Evolutionary conservation across 2,113 vertebrate genomes (phyloP), one percentile per base, ranked within the genome.

Genomic region (Hiodon alosoides): DNA sequence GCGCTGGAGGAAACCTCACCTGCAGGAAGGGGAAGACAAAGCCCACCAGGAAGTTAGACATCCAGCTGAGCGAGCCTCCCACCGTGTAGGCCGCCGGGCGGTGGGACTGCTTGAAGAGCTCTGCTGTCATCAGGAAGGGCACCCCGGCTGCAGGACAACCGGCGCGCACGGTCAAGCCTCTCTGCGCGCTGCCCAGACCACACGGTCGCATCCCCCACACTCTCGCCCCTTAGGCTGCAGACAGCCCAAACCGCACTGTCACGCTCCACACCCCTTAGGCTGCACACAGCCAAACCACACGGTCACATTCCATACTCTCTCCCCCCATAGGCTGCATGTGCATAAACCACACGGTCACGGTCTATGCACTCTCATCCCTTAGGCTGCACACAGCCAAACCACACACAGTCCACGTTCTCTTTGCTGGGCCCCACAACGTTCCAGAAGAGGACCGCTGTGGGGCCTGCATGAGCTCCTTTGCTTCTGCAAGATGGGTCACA

Each of bases 21-120:
- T 96, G 95, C 77, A 97, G 71, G 82, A 97, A 97, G 7, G 95
- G 95, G 82, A 97, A 97, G 77, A 95, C 77, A 46, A 96, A 94
- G 75, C 95, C 95, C 0, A 97, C n/a, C 0, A 92, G 93, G 83
- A 96, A 96, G 86, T 96, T 97, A 73, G 94, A 95, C 73, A 96
- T 72, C 94, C 95, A 97, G 88, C 95, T 96, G 75, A 97, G 91
- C 2, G 92, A 92, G 0, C 94, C 95, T 53, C 93, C 94, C 0
- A 96, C 86, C 0, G 93, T 94, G 83, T 94, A 96, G 71, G 94
- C 95, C 0, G 95, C 92, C 0, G 94, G 93, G 0, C 94, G 93
- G 72, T 96, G 93, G 0, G 95, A 95, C 83, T 97, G 94, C 31
- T 81, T 95, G 69, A 97, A 97, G 61, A 97, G 90, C 83, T 97